Percentiles rank a stretch among this genome's conserved stretches.
Evolutionary conservation across 1,140 invertebrate species (phyloP).

Genomic region (Neuroterus valhalla): DNA sequence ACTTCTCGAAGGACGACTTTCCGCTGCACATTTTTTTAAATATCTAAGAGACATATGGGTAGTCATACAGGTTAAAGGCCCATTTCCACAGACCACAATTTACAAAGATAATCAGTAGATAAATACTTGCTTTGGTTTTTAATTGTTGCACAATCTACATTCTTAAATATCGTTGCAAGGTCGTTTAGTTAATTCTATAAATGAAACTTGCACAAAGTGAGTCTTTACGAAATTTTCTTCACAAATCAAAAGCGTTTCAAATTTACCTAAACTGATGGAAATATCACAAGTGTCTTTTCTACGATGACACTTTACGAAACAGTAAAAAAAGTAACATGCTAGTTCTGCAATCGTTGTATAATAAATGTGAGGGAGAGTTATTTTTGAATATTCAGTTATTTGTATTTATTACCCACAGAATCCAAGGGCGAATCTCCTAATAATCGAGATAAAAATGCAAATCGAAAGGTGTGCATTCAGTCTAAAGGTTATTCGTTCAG

Average conservation of each 20-base stretch:
- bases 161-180: slow-evolving; percentile 7
- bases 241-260: neutral
- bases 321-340: too few species aligned
- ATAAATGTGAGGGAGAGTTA: too few species aligned
- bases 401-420: neutral
- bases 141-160: neutral
- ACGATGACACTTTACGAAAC: too few species aligned
- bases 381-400: too few species aligned
- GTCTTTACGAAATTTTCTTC: neutral
- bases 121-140: slow-evolving; percentile 14
- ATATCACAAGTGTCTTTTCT: too few species aligned
- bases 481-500: neutral
- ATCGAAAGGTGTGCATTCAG: neutral
- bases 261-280: neutral
- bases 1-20: slow-evolving; percentile 49
- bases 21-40: slow-evolving; percentile 36
- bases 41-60: slow-evolving; percentile 34
- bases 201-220: neutral
- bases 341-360: too few species aligned
- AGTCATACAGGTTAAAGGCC: slow-evolving; percentile 49
- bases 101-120: slow-evolving; percentile 1
- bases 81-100: slow-evolving; percentile 35
- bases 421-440: neutral
- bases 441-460: slow-evolving; percentile 8
- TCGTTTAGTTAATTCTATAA: slow-evolving; percentile 15